Base-by-base conservation (phyloP, 2,113 vertebrate species). In the Psilopsiagon aymara region DNA sequence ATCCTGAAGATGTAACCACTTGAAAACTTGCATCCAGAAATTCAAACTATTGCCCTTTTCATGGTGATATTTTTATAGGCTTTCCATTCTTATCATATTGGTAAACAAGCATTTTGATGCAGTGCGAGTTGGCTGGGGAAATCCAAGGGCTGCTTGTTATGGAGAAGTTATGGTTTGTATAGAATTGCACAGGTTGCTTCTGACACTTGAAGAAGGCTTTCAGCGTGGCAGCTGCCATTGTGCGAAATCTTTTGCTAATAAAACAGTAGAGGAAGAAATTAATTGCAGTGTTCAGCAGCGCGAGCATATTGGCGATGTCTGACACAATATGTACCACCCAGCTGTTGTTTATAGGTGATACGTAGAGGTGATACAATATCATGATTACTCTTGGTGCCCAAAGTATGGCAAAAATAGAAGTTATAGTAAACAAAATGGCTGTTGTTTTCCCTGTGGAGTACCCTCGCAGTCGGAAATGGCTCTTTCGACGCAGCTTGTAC, bases 261-360 rank as follows among this genome's bases (percentile, higher is more conserved):
- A 99, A 99, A 95, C 99, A 99, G 96, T 99, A 99, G 66, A 99
- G 98, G 98, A 99, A 99, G 98, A 99, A 99, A 96, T 99, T 99
- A 98, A 99, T 99, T 5, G 99, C 99, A 1, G 99, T 99, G 98
- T 99, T 99, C 82, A 99, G 98, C 76, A 99, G 97, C 0, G 99
- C 99, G 6, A 99, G 97, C 99, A 99, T 99, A 88, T 99, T 99
- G 41, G 99, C 99, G 8, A 99, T 62, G 57, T 99, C 99, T 0
- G 99, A 99, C 76, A 98, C 98, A 52, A 98, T 95, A 63, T 99
- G 99, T 14, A 98, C 98, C 68, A 99, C 95, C 94, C 98, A 98
- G 88, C 98, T 98, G 68, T 99, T 98, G 79, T 97, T 95, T 16
- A 98, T 98, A 2, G 99, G 99, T 0, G 98, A 97, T 2, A 99